Evolutionary conservation across 1,140 invertebrate species (phyloP).

Genomic region (Sarcophaga bullata): DNA sequence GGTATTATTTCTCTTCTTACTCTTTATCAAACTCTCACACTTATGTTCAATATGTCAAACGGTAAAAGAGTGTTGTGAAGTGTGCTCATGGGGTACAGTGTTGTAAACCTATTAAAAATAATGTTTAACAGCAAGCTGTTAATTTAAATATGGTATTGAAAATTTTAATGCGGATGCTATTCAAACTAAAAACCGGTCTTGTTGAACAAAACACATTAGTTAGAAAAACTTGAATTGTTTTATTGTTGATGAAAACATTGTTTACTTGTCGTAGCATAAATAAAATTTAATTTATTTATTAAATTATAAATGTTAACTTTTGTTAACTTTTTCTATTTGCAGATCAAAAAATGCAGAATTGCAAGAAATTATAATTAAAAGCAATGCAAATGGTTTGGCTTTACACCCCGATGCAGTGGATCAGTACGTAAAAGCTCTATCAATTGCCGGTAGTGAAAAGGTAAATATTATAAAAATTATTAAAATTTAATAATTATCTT

Average conservation of each 20-base stretch:
- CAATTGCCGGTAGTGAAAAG: slow-evolving; percentile 57
- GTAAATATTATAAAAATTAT: slow-evolving; percentile 41
- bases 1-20: background rate
- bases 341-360: slow-evolving; percentile 55
- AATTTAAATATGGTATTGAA: background rate
- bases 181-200: no score
- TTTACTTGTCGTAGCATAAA: background rate
- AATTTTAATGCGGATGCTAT: no score
- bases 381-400: slow-evolving; percentile 50
- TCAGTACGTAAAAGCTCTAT: slow-evolving; percentile 62
- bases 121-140: background rate
- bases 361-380: slow-evolving; percentile 58
- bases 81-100: background rate
- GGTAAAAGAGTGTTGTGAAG: background rate
- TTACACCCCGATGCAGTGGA: slow-evolving; percentile 60
- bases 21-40: no score
- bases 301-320: no score
- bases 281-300: background rate
- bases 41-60: background rate
- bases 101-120: background rate
- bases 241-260: background rate
- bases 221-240: background rate
- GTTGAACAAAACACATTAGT: background rate
- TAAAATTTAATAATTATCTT: background rate
- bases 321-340: slow-evolving; percentile 41